phyloP scores from a whole-genome alignment of 2,797 vertebrate genomes.

The Peromyscus eremicus region DNA sequence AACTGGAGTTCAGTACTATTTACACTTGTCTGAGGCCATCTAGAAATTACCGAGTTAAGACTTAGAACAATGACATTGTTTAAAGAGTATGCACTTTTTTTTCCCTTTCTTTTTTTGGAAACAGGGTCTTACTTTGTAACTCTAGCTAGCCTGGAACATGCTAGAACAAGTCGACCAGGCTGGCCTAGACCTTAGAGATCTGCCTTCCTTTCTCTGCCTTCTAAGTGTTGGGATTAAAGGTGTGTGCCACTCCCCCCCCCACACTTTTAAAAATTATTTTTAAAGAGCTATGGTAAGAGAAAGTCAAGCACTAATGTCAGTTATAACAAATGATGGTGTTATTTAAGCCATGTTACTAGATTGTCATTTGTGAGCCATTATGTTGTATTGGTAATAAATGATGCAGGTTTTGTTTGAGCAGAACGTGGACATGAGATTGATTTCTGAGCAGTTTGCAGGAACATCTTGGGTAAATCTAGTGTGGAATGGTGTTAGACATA shows the following conservation, averaged over 20 bases:
- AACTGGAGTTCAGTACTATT: conserved; percentile 12
- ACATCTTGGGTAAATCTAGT: background rate
- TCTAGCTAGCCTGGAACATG: background rate
- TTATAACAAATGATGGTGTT: background rate
- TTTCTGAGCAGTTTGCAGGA: background rate
- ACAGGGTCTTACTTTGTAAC: background rate
- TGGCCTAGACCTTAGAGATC: background rate
- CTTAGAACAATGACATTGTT: conserved; percentile 19
- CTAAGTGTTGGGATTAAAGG: background rate
- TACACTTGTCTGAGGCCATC: background rate
- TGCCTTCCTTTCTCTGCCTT: background rate
- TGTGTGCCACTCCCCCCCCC: background rate
- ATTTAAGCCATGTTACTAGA: conserved; percentile 16
- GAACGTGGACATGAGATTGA: background rate
- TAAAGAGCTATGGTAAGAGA: conserved; percentile 68
- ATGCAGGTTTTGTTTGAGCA: conserved; percentile 1
- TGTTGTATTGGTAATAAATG: conserved; percentile 11
- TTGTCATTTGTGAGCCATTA: background rate
- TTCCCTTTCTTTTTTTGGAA: too few species aligned
- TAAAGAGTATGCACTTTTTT: conserved; percentile 62
- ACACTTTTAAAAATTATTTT: conserved; percentile 42
- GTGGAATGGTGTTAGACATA: background rate
- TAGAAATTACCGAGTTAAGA: conserved; percentile 49
- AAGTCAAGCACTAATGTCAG: conserved; percentile 29
- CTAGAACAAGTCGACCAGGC: background rate